Base-by-base conservation (phyloP, 2,797 vertebrate species). In the Australoheros facetus region DNA sequence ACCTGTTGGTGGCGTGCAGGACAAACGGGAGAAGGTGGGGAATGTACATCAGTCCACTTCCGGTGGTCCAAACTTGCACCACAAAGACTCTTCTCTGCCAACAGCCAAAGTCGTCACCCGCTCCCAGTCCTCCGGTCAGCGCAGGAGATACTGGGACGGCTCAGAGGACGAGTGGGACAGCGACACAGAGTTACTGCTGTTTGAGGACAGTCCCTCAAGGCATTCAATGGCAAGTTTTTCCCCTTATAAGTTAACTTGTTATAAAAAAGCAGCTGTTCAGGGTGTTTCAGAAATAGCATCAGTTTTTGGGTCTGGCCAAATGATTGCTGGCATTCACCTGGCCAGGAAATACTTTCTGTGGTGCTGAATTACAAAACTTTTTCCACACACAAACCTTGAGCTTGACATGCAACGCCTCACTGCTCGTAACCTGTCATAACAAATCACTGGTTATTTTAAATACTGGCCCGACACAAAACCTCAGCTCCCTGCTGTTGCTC, bases 151-250 rank as follows among this genome's bases (percentile, higher is more conserved):
- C 88, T 92, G 91, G 92, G 93, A 93, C 8, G 86, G 86, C 48
- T 92, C 90, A 0, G 92, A 94, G 4, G 93, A 95, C 14, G 94
- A 95, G 86, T 93, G 92, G 86, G 94, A 92, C 39, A 93, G 90
- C 12, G 93, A 93, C 85, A 75, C 85, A 0, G 93, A 92, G 77
- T 76, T 94, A 16, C 84, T 93, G 17, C 87, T 93, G 58, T 85
- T 94, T 13, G 91, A 89, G 19, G 89, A 91, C 53, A 88, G 84
- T 74, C 78, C 82, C 48, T 70, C 90, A 45, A 79, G 84, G 62
- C 80, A 84, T 59, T 80, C 88, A 71, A 54, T 83, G 95, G 94
- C 92, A 94, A 95, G 93, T 93, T 83, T 77, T 21, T 77, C 42
- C n/a, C 77, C 34, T 32, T 53, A 11, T 53, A 51, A 32, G 42